Percentiles rank a stretch among this genome's conserved stretches.
These are phyloP conservation scores for Masticophis lateralis DNA, from an alignment of 2,797 vertebrate species.

Conservation along the genomic window DNA sequence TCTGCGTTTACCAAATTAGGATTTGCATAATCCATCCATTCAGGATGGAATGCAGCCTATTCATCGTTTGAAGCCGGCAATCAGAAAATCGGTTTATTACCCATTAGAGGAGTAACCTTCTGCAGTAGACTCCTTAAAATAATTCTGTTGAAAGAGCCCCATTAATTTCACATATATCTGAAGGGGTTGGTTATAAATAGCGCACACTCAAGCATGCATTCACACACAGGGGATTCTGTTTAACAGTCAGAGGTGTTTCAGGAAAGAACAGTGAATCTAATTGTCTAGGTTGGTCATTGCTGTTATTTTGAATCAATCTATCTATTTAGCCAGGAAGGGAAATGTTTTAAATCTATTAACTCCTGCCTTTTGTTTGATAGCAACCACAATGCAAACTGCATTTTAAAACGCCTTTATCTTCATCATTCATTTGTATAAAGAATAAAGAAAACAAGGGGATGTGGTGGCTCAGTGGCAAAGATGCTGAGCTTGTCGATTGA, in stretches of 20 bases:
- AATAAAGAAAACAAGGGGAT: no score
- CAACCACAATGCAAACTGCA: background rate
- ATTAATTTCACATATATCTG: conserved; percentile 23
- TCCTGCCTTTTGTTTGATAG: background rate
- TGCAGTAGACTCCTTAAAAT: conserved; percentile 18
- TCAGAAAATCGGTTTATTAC: conserved; percentile 11
- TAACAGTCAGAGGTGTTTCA: background rate
- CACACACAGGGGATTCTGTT: background rate
- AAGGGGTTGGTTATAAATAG: conserved; percentile 13
- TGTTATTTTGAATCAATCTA: background rate
- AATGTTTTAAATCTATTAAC: background rate
- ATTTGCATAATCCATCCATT: conserved; percentile 28
- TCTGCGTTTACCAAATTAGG: background rate
- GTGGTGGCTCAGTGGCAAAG: no score
- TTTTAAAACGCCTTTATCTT: background rate
- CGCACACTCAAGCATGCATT: background rate
- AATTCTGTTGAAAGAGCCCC: conserved; percentile 19
- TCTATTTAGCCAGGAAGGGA: background rate
- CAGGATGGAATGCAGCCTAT: conserved; percentile 3
- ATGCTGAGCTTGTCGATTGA: no score
- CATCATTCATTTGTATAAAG: background rate
- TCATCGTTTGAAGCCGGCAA: conserved; percentile 19
- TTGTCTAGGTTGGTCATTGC: background rate
- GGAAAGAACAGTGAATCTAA: background rate
- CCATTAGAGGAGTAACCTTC: conserved; percentile 19